Evolutionary conservation across 2,113 vertebrate species (phyloP).

Genomic region (Tricholaema leucomelas): DNA sequence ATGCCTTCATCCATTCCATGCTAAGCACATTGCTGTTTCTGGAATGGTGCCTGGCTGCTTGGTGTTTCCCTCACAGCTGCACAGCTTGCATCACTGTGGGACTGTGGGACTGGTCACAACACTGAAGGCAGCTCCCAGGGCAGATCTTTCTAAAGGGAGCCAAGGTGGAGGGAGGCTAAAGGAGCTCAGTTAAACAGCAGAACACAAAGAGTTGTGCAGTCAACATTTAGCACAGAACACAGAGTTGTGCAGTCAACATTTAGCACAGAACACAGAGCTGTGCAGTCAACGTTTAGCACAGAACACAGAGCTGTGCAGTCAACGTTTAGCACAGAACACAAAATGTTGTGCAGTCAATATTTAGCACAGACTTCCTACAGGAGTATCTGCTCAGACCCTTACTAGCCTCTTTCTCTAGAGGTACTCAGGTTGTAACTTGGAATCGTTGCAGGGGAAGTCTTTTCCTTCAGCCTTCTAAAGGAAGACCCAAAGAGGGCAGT

Average conservation of each 20-base stretch:
- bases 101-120: too few species aligned
- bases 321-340: too few species aligned
- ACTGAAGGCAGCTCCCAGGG: background rate
- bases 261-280: too few species aligned
- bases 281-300: too few species aligned
- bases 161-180: background rate
- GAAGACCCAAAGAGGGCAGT: background rate
- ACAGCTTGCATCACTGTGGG: background rate
- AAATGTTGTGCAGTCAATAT: too few species aligned
- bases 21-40: background rate
- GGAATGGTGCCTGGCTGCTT: background rate
- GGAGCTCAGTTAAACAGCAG: background rate
- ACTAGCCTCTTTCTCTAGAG: background rate
- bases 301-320: too few species aligned
- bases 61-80: background rate
- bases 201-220: too few species aligned
- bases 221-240: background rate
- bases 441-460: background rate
- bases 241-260: too few species aligned
- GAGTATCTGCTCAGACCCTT: background rate
- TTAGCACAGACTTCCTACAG: background rate
- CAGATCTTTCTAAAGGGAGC: background rate
- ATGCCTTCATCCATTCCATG: background rate
- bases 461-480: background rate
- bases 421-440: background rate